Base-by-base conservation (phyloP, 2,113 vertebrate genomes). In the Galbula dea region DNA sequence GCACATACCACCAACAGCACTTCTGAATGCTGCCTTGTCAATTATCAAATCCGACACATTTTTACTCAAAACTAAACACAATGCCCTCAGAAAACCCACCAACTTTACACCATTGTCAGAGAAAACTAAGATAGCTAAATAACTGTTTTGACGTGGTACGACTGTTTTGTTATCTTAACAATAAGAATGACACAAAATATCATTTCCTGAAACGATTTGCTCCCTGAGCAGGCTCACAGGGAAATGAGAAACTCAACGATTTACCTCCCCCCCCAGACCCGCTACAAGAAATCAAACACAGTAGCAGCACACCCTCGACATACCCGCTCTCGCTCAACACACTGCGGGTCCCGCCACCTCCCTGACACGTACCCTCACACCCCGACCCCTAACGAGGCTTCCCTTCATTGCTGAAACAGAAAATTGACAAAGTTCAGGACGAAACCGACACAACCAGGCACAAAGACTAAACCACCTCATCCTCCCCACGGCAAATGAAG, bases 331-430 rank as follows among this genome's bases (percentile, higher is more conserved):
- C 3, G 8, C 19, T 7, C 15, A 26, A 46, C 52, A 12, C 29
- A 16, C 34, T 10, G 45, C 23, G 11, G 43, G 4, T 15, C 57
- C 52, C 6, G 37, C 59, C 66, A 2, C 46, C 54, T 7, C 18
- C 43, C 36, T 12, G 30, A 3, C 2, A 4, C 4, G 5, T 58
- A 3, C 22, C 10, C 2, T 6, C 57, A 4, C 57, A 5, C 48
- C 32, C 77, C 5, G 9, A 3, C 52, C 12, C 18, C 82, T 3
- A 7, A 2, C 1, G 11, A 26, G 41, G 20, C 48, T 17, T 12
- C 14, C n/a, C 4, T 5, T 30, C 37, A 6, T 1, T 1, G 49
- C 1, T 1, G 8, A 61, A 15, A n/a, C 2, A 9, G 27, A 29
- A n/a, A 23, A 62, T 2, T 4, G 2, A 21, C 30, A 1, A 10